phyloP scores from a whole-genome alignment of 2,113 vertebrate genomes.

The Hypomesus transpacificus region DNA sequence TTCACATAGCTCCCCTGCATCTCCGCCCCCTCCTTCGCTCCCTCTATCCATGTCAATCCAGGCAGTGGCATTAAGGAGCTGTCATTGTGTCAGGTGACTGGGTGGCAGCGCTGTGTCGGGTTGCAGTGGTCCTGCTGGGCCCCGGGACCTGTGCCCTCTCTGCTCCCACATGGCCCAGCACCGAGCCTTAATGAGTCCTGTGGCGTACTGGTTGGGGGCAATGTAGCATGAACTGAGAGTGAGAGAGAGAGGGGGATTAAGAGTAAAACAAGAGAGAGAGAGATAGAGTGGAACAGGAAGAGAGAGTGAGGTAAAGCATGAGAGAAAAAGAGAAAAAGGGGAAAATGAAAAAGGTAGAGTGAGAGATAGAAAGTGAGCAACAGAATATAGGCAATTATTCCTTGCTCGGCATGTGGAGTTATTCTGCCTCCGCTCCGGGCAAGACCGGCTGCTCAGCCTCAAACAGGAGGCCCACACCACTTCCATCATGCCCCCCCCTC shows the following conservation, averaged over 20 bases:
- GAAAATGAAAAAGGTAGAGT: neutral
- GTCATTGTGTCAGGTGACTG: neutral
- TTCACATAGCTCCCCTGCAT: neutral
- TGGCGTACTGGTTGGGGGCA: neutral
- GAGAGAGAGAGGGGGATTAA: neutral
- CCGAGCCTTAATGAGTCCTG: constrained; percentile 46
- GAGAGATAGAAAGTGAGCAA: neutral
- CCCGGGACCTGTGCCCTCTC: neutral
- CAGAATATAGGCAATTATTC: neutral
- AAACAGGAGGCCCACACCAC: too few relatives aligned
- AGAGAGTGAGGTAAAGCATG: neutral
- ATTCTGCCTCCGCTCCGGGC: too few relatives aligned
- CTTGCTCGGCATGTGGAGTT: too few relatives aligned
- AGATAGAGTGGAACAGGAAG: neutral
- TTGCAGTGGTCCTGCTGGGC: too few relatives aligned
- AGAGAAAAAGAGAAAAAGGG: neutral
- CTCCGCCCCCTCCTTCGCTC: constrained; percentile 4
- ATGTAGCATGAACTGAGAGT: neutral
- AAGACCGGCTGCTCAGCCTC: too few relatives aligned
- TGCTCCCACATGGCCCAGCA: neutral
- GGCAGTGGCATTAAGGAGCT: constrained; percentile 41
- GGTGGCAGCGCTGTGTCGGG: neutral
- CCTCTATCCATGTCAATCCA: constrained; percentile 32
- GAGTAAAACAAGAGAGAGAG: neutral
- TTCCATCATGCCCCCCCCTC: neutral